A percentile compares a stretch with the other conserved stretches of the same genome.
These are phyloP conservation scores for Leucophenga varia DNA, from an alignment of 1,140 invertebrate species.

Conservation along the genomic window DNA sequence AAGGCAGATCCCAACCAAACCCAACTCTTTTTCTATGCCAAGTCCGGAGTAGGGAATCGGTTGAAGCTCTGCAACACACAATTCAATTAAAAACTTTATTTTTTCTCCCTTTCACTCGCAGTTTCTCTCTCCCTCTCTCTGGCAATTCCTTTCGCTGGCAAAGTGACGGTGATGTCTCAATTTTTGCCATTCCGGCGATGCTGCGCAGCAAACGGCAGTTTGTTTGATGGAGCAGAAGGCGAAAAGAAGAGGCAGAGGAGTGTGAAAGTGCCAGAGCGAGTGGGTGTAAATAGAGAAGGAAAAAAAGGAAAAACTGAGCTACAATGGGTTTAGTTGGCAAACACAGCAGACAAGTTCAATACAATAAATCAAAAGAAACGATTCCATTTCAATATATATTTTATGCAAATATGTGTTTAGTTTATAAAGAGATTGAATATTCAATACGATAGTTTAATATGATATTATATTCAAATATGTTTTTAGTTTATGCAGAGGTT, in stretches of 20 bases:
- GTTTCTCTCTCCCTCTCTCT: slow-evolving; percentile 4
- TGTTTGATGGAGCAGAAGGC: slow-evolving; percentile 25
- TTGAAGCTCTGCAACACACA: slow-evolving; percentile 43
- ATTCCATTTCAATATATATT: too few species aligned
- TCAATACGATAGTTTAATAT: too few species aligned
- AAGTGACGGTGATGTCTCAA: slow-evolving; percentile 41
- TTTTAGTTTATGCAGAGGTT: too few species aligned
- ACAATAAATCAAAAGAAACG: too few species aligned
- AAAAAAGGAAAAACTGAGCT: slow-evolving; percentile 13
- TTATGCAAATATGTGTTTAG: too few species aligned
- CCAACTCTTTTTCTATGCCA: too few species aligned
- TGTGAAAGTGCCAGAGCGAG: too few species aligned
- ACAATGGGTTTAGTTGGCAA: too few species aligned
- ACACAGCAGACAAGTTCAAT: too few species aligned
- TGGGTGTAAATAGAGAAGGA: neutral
- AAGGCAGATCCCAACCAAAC: slow-evolving; percentile 7
- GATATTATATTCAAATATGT: too few species aligned
- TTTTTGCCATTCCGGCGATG: slow-evolving; percentile 30
- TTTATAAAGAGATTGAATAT: too few species aligned
- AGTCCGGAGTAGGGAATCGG: too few species aligned
- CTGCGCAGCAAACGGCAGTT: slow-evolving; percentile 31
- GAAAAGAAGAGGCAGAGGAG: slow-evolving; percentile 9
- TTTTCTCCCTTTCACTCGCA: neutral
- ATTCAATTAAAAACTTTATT: slow-evolving; percentile 47
- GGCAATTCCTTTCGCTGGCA: slow-evolving; percentile 25